These are phyloP conservation scores for Pycnonotus jocosus DNA, from an alignment of 2,113 vertebrate species.

Conservation along the genomic window DNA sequence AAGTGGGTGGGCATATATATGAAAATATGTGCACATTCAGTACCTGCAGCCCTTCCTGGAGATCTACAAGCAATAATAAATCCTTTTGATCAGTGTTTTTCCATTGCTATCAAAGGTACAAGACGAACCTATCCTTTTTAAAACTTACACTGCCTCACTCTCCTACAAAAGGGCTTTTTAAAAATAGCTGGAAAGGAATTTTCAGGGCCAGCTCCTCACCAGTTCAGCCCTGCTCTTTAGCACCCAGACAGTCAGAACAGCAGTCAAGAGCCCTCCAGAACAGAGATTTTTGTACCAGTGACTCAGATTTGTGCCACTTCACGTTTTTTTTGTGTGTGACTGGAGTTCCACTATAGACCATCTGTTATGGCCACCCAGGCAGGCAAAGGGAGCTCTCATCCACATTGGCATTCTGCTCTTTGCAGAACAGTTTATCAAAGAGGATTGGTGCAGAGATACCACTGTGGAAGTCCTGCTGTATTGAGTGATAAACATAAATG, in stretches of 20 bases:
- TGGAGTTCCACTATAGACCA: conserved; percentile 1
- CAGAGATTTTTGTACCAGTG: not conserved
- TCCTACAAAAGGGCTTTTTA: not conserved
- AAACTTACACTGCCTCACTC: not conserved
- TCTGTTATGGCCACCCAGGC: conserved; percentile 7
- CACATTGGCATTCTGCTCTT: not conserved
- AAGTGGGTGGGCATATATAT: not conserved
- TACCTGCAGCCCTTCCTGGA: not conserved
- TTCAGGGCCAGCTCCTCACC: not conserved
- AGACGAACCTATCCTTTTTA: not conserved
- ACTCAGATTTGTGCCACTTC: not conserved
- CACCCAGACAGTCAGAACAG: not conserved
- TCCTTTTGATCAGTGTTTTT: not conserved
- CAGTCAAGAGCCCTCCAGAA: not conserved
- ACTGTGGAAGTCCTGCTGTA: not conserved
- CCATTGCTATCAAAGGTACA: not conserved
- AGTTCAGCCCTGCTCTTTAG: not conserved
- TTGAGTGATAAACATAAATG: not conserved
- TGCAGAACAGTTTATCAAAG: not conserved
- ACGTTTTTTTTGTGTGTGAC: not conserved
- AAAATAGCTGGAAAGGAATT: not conserved
- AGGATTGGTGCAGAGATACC: not conserved
- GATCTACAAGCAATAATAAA: not conserved
- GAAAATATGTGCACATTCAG: not conserved
- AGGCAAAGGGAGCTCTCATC: not conserved